Evolutionary conservation across 1,140 invertebrate genomes (phyloP).

Genomic region (Aphis craccivora): DNA sequence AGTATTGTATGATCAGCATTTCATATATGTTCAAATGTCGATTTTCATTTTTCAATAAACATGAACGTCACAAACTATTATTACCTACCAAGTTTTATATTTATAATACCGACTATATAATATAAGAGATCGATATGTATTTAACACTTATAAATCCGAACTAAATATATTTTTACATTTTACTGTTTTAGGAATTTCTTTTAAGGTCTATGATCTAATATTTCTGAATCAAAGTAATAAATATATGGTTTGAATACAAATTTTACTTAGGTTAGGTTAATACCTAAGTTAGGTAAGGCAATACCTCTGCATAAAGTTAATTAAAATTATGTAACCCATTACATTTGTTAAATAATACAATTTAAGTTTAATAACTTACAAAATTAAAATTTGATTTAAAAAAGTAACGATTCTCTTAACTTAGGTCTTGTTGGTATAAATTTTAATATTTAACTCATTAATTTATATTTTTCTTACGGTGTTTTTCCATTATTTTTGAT

Average conservation of each 20-base stretch:
- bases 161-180: not conserved
- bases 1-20: too few relatives aligned
- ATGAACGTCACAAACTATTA: too few relatives aligned
- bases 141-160: too few relatives aligned
- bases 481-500: not conserved
- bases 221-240: not conserved
- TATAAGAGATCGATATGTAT: too few relatives aligned
- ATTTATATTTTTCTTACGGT: not conserved
- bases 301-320: not conserved
- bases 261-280: not conserved
- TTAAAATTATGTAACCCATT: not conserved
- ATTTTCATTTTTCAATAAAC: too few relatives aligned
- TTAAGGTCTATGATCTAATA: not conserved
- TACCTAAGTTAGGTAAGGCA: too few relatives aligned
- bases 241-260: not conserved
- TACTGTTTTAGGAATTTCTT: not conserved
- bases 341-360: not conserved
- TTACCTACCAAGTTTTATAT: too few relatives aligned
- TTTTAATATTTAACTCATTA: not conserved
- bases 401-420: not conserved
- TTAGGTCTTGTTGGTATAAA: not conserved
- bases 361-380: not conserved
- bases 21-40: too few relatives aligned
- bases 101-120: too few relatives aligned
- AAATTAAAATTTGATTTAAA: not conserved